Evolutionary conservation across 2,113 vertebrate species (phyloP), one percentile per base, ranked within the genome.

Genomic region (Carassius carassius): DNA sequence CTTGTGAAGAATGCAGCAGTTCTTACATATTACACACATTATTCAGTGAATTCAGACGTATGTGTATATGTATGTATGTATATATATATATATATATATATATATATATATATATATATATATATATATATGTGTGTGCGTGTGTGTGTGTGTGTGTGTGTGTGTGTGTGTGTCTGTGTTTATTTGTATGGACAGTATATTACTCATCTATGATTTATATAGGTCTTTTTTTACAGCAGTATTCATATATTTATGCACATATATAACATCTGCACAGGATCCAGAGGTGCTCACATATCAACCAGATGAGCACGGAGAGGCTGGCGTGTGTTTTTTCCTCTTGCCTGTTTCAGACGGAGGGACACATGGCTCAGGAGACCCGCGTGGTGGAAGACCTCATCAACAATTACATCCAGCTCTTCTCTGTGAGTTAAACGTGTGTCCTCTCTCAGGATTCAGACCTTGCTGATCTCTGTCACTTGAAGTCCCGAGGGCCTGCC

Each of bases 311-410:
- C 4, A 91, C 95, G 35, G 94, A 94, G 47, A 96, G 92, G 74
- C 94, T 99, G 91, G 97, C 97, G 1, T 88, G 93, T 41, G 95
- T 94, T 16, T 97, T 99, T 93, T 97, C 98, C 21, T 94, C 97
- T 32, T 98, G 94, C 90, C 91, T 99, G 75, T 99, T 98, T 95
- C 98, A 99, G 92, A 99, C 98, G 0, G 94, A 89, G 73, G 98
- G 97, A 87, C 96, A 96, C 88, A 97, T 93, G 32, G 93, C 92
- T 44, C 94, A 96, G 92, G 98, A 99, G 93, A 93, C 95, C 5
- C 91, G 87, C 81, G 98, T 99, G 88, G 93, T 97, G 54, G 94
- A 95, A 67, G 97, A 99, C 92, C 93, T 99, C 80, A 98, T 99
- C 91, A 95, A 93, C 92, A 96, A 97, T 92, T 99, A 97, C 58